Base-by-base conservation (phyloP, 64 coral and sea anemone species). In the Stichodactyla mertensii region DNA sequence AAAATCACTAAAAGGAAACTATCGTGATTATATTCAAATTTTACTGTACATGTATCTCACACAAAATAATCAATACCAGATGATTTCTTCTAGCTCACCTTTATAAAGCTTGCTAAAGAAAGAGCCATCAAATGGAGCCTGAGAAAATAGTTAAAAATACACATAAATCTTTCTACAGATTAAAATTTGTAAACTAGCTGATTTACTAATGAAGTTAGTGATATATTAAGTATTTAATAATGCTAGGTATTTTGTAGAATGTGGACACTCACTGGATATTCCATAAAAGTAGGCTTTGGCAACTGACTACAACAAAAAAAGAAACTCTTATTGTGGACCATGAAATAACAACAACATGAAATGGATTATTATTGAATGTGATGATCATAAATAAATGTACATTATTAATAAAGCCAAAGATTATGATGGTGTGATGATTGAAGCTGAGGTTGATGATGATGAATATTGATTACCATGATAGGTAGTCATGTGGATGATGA, bases 271-370 rank as follows among this genome's bases (percentile, higher is more conserved):
- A 94, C 93, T 55, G 24, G 67, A 57, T 82, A 58, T 52, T 91
- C 85, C 52, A 79, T 55, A 83, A 94, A 94, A 51, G 22, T 88
- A 57, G 89, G 89, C 83, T 85, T 91, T 87, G 86, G 93, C 79
- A 78, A 64, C 51, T 52, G 61, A 71, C 93, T 94, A 54, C 26
- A 78, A 87, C 56, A 58, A 91, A 28, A 2, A 82, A 24, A 67
- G 27, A 89, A n/a, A 22, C n/a, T n/a, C n/a, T 16, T 10, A 16
- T 55, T 22, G 20, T 82, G 14, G 7, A 45, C 36, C 36, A 45
- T 45, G 36, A 45, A 45, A 45, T 1, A 45, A 45, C 36, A 45
- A 4, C 36, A 45, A 4, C 36, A 45, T 45, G 36, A 45, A 45
- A 45, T 2, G 36, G 36, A 45, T 45, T 45, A 45, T 45, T 45